A percentile compares a stretch with the other conserved stretches of the same genome.
phyloP scores from a whole-genome alignment of 2,113 vertebrate species.

The Tringa solitaria region DNA sequence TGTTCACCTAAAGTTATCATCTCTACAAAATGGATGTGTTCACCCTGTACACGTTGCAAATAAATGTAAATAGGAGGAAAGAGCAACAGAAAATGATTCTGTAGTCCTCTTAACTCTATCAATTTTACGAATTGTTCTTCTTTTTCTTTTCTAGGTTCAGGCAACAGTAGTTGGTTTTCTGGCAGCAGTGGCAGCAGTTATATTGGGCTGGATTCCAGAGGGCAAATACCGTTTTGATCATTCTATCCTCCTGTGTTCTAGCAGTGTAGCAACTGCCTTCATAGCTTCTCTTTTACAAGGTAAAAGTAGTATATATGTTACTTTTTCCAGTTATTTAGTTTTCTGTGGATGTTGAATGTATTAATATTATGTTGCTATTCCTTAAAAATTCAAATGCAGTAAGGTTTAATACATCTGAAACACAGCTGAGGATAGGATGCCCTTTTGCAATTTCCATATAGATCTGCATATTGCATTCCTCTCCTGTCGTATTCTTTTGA shows the following conservation, averaged over 20 bases:
- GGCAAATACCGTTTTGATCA: conserved; percentile 92
- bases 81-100: not conserved
- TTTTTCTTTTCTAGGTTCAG: conserved; percentile 82
- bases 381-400: not conserved
- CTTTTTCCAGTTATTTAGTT: not conserved
- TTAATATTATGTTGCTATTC: not conserved
- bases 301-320: conserved; percentile 19
- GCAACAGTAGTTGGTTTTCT: conserved; percentile 96
- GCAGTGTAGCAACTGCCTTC: conserved; percentile 95
- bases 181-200: conserved; percentile 90
- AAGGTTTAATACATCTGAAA: not conserved
- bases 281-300: conserved; percentile 95
- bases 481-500: not conserved
- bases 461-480: not conserved
- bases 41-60: not conserved
- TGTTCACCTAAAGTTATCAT: not conserved
- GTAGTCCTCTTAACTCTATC: not conserved
- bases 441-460: not conserved
- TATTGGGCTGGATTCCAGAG: conserved; percentile 95
- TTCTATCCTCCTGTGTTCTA: conserved; percentile 90
- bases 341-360: not conserved
- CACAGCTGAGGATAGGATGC: not conserved
- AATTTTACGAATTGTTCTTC: not conserved
- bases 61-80: not conserved
- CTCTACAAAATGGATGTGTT: not conserved